Evolutionary conservation across 2,888 invertebrate genomes (phyloP).

Genomic region (Netelia virgata): DNA sequence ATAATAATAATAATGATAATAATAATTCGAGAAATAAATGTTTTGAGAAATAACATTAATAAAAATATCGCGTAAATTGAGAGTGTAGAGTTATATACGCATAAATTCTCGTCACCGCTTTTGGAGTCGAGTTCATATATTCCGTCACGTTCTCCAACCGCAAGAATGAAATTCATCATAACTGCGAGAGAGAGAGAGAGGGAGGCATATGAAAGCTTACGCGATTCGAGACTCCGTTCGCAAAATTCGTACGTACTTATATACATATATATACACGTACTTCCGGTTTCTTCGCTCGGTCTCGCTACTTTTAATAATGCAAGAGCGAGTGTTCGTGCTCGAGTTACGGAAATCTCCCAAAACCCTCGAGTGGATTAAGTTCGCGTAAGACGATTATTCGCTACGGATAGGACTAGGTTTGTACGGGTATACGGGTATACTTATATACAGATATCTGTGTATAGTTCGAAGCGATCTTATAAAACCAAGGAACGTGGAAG

Average conservation of each 20-base stretch:
- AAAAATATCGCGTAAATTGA: not conserved
- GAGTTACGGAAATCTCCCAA: conserved; percentile 61
- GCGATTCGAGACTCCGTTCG: conserved; percentile 20
- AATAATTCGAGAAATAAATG: not conserved
- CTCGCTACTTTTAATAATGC: conserved; percentile 63
- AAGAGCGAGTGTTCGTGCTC: conserved; percentile 61
- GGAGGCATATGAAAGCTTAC: conserved; percentile 39
- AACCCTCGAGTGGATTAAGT: conserved; percentile 66
- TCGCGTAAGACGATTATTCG: conserved; percentile 67
- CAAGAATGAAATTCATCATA: conserved; percentile 49
- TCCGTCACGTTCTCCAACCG: conserved; percentile 38
- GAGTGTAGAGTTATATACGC: not conserved
- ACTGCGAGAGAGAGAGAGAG: not conserved
- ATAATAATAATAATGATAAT: not conserved
- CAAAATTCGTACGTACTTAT: conserved; percentile 23
- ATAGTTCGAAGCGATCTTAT: conserved; percentile 18
- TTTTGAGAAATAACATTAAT: not conserved
- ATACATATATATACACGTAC: not conserved
- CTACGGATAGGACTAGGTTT: conserved; percentile 43
- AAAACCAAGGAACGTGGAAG: conserved; percentile 35
- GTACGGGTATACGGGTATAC: conserved; percentile 28
- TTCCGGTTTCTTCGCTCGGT: conserved; percentile 41
- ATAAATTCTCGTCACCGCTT: conserved; percentile 3
- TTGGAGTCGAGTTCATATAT: conserved; percentile 22
- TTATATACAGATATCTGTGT: conserved; percentile 14